These are phyloP conservation scores for Bellardia bayeri DNA, from an alignment of 2,888 invertebrate genomes.

Conservation along the genomic window DNA sequence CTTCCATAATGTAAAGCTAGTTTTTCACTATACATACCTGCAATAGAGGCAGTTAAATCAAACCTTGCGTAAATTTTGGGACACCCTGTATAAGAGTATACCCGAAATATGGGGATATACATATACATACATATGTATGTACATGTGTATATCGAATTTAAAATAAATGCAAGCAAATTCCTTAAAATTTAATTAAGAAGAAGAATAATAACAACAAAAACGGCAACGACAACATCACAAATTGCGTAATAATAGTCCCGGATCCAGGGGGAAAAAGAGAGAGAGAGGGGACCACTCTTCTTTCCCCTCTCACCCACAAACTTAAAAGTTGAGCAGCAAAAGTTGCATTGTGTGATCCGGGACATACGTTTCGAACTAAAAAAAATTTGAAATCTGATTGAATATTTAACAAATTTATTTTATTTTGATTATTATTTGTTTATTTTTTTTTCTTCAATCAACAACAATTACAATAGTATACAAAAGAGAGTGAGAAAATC, in stretches of 20 bases:
- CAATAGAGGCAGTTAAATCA: no score
- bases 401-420: constrained; percentile 25
- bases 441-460: constrained; percentile 5
- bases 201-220: not conserved
- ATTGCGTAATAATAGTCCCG: constrained; percentile 3
- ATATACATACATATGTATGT: not conserved
- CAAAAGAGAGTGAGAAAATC: constrained; percentile 24
- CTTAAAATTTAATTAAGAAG: constrained; percentile 36
- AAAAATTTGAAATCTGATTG: not conserved
- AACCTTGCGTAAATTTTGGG: no score
- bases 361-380: not conserved
- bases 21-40: no score
- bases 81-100: no score
- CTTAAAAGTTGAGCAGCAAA: no score
- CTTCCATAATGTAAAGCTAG: no score
- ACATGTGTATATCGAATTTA: not conserved
- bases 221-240: constrained; percentile 24
- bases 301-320: no score
- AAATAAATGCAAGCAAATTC: constrained; percentile 30
- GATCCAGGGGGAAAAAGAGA: no score
- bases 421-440: constrained; percentile 17
- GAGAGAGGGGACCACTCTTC: no score
- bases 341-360: no score
- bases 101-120: no score
- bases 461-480: constrained; percentile 9